Conservation (phyloP, 2,113 vertebrate genomes). For the Limanda limanda region DNA sequence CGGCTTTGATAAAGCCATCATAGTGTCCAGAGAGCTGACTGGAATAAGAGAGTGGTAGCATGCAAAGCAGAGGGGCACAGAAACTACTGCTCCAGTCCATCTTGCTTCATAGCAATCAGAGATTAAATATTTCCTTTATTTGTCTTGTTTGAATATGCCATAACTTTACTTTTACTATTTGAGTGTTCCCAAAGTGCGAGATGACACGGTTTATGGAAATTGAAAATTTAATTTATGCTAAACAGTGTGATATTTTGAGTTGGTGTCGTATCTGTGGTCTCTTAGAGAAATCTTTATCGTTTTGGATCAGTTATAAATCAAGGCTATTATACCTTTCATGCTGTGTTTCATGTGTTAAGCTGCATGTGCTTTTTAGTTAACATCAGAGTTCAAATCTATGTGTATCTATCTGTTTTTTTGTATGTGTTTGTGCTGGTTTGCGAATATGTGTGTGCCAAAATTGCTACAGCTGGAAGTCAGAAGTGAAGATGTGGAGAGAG, state of each 20-base stretch:
- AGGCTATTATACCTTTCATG: conserved; percentile 20
- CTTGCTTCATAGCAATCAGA: not conserved
- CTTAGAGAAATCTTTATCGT: conserved; percentile 8
- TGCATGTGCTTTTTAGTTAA: not conserved
- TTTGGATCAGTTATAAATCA: conserved; percentile 29
- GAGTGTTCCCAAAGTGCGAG: conserved; percentile 35
- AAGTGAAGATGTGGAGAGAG: not conserved
- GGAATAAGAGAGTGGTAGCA: conserved; percentile 4
- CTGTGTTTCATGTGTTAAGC: conserved; percentile 28
- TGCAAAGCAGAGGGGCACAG: not conserved
- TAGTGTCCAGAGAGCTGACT: conserved; percentile 40
- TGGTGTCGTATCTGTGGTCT: conserved; percentile 12
- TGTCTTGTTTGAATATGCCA: conserved; percentile 26
- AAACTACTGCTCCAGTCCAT: not conserved
- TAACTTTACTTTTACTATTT: conserved; percentile 40
- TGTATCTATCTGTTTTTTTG: not conserved
- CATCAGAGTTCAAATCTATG: conserved; percentile 1
- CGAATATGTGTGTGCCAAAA: not conserved
- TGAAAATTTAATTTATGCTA: conserved; percentile 54
- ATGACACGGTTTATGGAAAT: conserved; percentile 45
- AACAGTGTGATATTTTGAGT: conserved; percentile 44
- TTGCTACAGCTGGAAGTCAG: not conserved
- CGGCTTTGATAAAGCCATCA: conserved; percentile 45
- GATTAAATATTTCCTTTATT: conserved; percentile 15
- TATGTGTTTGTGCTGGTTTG: not conserved